Evolutionary conservation across 2,888 invertebrate species (phyloP).

Genomic region (Chalcis sispes): DNA sequence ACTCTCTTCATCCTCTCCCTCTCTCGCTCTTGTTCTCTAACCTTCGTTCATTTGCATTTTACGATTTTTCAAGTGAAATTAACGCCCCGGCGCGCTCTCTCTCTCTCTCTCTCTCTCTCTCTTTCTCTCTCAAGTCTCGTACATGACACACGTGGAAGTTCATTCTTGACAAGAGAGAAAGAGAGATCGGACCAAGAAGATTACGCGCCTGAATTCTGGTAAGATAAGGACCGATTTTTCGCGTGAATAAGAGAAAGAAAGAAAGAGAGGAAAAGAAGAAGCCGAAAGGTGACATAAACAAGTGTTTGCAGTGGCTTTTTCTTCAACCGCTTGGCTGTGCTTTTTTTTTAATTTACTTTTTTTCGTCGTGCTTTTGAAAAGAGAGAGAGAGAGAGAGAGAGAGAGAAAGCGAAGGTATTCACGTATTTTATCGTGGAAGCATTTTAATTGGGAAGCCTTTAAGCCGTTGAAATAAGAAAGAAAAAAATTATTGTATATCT

Average conservation of each 20-base stretch:
- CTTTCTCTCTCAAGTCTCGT: not conserved
- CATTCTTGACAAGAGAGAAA: not conserved
- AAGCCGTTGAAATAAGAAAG: too few species aligned
- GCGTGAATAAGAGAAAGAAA: not conserved
- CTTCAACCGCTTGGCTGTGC: not conserved
- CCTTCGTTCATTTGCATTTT: constrained; percentile 73
- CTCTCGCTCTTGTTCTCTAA: constrained; percentile 25
- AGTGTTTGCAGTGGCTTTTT: constrained; percentile 41
- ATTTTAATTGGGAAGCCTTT: constrained; percentile 39
- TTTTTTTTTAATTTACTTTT: not conserved
- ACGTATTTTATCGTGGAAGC: constrained; percentile 2
- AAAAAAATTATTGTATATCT: too few species aligned
- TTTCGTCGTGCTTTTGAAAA: not conserved
- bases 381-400: too few species aligned
- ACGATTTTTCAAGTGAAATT: constrained; percentile 65
- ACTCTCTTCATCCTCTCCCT: too few species aligned
- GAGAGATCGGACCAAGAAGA: constrained; percentile 23
- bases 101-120: not conserved
- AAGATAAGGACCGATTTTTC: constrained; percentile 44
- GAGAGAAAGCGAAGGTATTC: constrained; percentile 10
- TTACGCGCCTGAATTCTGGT: not conserved
- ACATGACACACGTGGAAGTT: not conserved
- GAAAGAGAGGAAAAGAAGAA: not conserved
- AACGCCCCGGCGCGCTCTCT: constrained; percentile 39
- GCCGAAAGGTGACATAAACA: constrained; percentile 43